Evolutionary conservation across 2,888 invertebrate species (phyloP).

Genomic region (Stenolophus ochropezus): DNA sequence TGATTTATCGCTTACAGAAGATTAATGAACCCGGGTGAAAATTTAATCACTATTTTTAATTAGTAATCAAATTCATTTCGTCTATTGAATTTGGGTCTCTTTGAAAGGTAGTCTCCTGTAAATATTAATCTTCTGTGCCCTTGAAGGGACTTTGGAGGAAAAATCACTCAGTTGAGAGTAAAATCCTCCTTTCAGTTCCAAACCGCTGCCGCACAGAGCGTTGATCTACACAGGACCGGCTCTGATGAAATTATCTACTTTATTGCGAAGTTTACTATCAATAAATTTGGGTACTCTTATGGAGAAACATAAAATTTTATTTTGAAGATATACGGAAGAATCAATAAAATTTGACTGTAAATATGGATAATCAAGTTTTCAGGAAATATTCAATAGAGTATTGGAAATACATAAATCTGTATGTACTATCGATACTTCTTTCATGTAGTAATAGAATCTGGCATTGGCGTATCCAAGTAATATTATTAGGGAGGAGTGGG

Average conservation of each 20-base stretch:
- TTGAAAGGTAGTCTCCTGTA: slow-evolving; percentile 7
- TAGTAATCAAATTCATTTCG: neutral
- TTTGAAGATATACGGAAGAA: neutral
- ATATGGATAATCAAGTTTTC: too few species aligned
- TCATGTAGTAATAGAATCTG: too few species aligned
- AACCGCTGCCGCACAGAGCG: slow-evolving; percentile 11
- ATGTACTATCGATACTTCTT: too few species aligned
- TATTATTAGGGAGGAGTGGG: too few species aligned
- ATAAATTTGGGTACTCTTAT: neutral
- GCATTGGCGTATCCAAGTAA: too few species aligned
- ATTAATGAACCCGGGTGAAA: neutral
- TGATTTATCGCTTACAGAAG: neutral
- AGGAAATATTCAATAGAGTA: too few species aligned
- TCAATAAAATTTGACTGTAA: neutral
- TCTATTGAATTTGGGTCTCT: neutral
- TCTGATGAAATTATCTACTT: neutral
- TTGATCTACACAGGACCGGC: neutral
- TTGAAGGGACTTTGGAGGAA: neutral
- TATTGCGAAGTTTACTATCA: neutral
- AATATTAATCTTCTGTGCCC: slow-evolving; percentile 23
- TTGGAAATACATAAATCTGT: neutral
- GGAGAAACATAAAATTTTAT: neutral
- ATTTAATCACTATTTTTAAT: neutral
- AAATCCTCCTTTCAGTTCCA: slow-evolving; percentile 31
- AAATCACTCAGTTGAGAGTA: slow-evolving; percentile 13